Evolutionary conservation across 2,113 vertebrate species (phyloP), one percentile per base, ranked within the genome.

Genomic region (Mirounga angustirostris): DNA sequence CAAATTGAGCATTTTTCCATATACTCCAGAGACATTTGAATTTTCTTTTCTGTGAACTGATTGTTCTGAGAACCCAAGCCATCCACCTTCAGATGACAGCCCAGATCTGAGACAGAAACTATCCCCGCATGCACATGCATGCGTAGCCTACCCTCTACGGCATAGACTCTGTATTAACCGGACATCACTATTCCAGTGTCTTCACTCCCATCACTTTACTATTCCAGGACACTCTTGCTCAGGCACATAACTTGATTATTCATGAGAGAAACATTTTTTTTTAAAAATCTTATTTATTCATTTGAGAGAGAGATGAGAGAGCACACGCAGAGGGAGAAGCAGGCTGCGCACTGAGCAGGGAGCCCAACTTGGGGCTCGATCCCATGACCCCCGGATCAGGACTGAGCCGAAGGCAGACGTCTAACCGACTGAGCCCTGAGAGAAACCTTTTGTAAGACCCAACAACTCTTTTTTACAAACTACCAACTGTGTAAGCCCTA

Each of bases 101-200:
- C 46, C 52, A 16, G 54, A 50, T 24, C 10, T 36, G 26, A 56
- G 28, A 12, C 22, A 16, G 52, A 59, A 92, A 54, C 40, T 7
- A 33, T 4, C 43, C 15, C 22, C 10, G 13, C 3, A 1, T 1
- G 1, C 26, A 11, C 46, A 8, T 19, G 1, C 69, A 15, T 0
- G 6, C 50, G 24, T 36, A 46, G 46, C 46, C 84, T 14, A 14
- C 56, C 8, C 19, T 63, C 28, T 28, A 1, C 73, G 59, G 4
- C 3, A 4, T 1, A 43, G 61, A 46, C 14, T 22, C 63, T 0
- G 3, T 13, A 3, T 46, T 28, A 74, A 5, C 40, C 21, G 2
- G 46, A 58, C 50, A 19, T 56, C 1, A 24, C 80, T 16, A 33
- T 36, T 13, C 10, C 58, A 22, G 5, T 54, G 7, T 46, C 74